Conservation (phyloP, 2,113 vertebrate genomes). For the Procapra przewalskii region DNA sequence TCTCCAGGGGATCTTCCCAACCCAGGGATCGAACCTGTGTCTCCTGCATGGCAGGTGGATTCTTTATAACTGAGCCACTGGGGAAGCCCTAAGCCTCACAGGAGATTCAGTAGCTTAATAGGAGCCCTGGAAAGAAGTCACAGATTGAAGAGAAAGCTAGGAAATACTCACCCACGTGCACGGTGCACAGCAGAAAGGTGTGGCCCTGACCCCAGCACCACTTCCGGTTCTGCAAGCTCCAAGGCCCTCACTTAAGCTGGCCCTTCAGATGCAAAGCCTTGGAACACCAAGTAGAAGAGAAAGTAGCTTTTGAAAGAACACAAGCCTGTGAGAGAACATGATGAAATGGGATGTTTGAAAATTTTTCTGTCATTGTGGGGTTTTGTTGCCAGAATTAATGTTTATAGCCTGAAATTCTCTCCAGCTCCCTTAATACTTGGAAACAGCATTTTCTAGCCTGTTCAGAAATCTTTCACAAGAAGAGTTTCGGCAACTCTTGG, state of each 20-base stretch:
- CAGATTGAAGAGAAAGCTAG: not conserved
- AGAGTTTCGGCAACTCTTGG: not conserved
- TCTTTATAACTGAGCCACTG: not conserved
- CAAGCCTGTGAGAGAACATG: not conserved
- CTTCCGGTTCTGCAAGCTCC: rapidly evolving
- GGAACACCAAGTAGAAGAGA: not conserved
- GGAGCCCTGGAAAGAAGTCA: not conserved
- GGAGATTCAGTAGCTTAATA: not conserved
- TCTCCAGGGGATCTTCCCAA: not conserved
- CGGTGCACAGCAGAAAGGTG: rapidly evolving
- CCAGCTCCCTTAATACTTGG: not conserved
- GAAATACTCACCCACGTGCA: rapidly evolving
- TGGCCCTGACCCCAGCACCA: rapidly evolving
- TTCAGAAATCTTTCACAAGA: not conserved
- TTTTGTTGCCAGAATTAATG: not conserved
- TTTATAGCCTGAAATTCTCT: not conserved
- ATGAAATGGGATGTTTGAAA: not conserved
- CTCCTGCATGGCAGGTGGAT: not conserved
- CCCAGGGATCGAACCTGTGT: not conserved
- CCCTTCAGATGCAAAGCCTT: not conserved
- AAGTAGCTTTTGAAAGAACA: not conserved
- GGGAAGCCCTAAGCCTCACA: not conserved
- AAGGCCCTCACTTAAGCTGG: rapidly evolving
- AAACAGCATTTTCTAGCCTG: not conserved
- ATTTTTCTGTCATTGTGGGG: not conserved